Evolutionary conservation across 2,797 vertebrate genomes (phyloP).

Genomic region (Myripristis murdjan): DNA sequence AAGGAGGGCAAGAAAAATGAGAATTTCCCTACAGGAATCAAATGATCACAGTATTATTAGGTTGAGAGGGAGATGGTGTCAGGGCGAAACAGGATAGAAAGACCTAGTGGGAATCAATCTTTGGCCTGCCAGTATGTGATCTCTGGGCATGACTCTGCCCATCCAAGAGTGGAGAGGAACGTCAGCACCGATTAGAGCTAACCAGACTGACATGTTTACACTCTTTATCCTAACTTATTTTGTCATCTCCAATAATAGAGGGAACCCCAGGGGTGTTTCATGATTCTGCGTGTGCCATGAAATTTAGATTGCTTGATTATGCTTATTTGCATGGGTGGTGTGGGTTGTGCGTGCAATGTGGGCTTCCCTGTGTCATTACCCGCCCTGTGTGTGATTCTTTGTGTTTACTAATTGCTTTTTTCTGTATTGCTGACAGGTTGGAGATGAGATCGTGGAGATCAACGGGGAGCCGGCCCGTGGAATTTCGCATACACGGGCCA

Average conservation of each 20-base stretch:
- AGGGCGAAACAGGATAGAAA: slow-evolving; percentile 17
- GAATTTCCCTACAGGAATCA: slow-evolving; percentile 22
- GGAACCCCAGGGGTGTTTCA: slow-evolving; percentile 42
- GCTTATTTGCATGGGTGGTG: slow-evolving; percentile 4
- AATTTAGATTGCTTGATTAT: slow-evolving; percentile 35
- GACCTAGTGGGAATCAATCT: slow-evolving; percentile 49
- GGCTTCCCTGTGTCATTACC: background rate
- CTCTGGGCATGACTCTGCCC: slow-evolving; percentile 62
- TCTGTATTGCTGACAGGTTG: slow-evolving; percentile 87
- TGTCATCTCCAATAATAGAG: slow-evolving; percentile 69
- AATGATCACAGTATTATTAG: slow-evolving; percentile 45
- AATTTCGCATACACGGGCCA: slow-evolving; percentile 97
- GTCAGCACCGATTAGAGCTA: slow-evolving; percentile 66
- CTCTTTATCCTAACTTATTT: slow-evolving; percentile 54
- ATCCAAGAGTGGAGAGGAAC: slow-evolving; percentile 48
- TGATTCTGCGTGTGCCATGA: slow-evolving; percentile 9
- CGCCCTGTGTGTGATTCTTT: slow-evolving; percentile 4
- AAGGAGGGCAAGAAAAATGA: slow-evolving; percentile 18
- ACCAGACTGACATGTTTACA: slow-evolving; percentile 64
- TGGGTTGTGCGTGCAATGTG: background rate
- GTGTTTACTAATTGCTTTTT: slow-evolving; percentile 30
- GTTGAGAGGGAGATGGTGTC: slow-evolving; percentile 25
- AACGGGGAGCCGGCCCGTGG: slow-evolving; percentile 97
- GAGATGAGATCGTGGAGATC: slow-evolving; percentile 99
- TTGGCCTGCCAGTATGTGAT: slow-evolving; percentile 54